Percentiles rank a stretch among this genome's conserved stretches.
phyloP scores from a whole-genome alignment of 2,797 vertebrate genomes.

The Triplophysa bombifrons region DNA sequence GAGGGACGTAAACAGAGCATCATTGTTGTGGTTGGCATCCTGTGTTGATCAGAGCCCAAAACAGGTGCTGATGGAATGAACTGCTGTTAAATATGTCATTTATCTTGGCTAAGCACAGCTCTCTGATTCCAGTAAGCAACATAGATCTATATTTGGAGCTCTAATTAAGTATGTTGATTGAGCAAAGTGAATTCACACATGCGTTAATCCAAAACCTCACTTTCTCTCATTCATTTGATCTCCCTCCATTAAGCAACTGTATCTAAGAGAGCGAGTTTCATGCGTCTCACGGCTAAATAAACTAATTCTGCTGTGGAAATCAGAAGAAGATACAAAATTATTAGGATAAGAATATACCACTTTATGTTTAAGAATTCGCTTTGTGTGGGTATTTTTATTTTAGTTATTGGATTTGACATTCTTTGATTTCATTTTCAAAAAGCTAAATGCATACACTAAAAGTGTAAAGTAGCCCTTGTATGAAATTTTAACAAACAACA shows the following conservation, averaged over 20 bases:
- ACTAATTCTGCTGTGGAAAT: background rate
- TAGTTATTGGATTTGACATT: background rate
- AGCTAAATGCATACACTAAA: too few relatives aligned
- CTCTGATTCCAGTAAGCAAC: constrained; percentile 57
- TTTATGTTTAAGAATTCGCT: background rate
- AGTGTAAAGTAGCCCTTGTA: background rate
- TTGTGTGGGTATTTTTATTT: too few relatives aligned
- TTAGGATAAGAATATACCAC: background rate
- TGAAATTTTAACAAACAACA: background rate
- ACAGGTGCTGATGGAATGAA: constrained; percentile 63
- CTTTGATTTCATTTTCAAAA: background rate
- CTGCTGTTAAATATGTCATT: constrained; percentile 65
- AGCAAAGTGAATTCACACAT: constrained; percentile 63
- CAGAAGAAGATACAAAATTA: background rate
- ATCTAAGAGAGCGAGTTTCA: background rate
- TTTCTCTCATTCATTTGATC: background rate
- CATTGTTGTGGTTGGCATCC: constrained; percentile 57
- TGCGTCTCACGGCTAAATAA: background rate
- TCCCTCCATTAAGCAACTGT: background rate
- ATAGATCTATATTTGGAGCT: constrained; percentile 70
- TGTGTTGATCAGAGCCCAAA: constrained; percentile 58
- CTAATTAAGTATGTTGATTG: constrained; percentile 64
- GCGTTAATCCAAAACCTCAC: constrained; percentile 52
- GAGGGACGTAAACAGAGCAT: constrained; percentile 12
- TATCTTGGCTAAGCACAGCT: constrained; percentile 61